A percentile compares a stretch with the other conserved stretches of the same genome.
These are phyloP conservation scores for Oreochromis tanganicae DNA, from an alignment of 2,113 vertebrate genomes.

Conservation along the genomic window DNA sequence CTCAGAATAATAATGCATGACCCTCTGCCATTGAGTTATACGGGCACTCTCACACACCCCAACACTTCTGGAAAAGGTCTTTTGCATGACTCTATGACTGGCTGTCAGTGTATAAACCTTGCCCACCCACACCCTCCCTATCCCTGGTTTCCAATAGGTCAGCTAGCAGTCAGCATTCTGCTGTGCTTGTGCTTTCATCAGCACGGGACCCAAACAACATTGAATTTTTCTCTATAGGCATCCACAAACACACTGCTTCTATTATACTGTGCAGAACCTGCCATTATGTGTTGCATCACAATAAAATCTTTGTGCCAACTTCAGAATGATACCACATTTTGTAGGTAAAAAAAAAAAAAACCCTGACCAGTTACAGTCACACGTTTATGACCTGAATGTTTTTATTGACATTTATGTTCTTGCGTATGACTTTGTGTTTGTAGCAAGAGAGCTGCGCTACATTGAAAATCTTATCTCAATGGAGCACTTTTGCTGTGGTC, in stretches of 20 bases:
- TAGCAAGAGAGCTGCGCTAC: not conserved
- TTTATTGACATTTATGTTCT: not conserved
- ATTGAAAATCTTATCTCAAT: not conserved
- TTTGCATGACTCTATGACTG: constrained; percentile 67
- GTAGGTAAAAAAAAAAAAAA: constrained; percentile 12
- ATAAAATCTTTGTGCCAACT: constrained; percentile 50
- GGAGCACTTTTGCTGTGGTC: not conserved
- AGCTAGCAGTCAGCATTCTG: constrained; percentile 61
- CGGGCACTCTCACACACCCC: not conserved
- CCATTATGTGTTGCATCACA: constrained; percentile 57
- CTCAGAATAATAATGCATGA: constrained; percentile 41
- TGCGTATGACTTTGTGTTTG: not conserved
- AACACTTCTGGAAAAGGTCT: constrained; percentile 37
- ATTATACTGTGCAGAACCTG: constrained; percentile 56
- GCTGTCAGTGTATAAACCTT: constrained; percentile 47
- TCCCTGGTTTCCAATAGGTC: constrained; percentile 57
- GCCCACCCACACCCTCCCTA: not conserved
- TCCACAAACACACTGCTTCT: constrained; percentile 67
- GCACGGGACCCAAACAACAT: constrained; percentile 59
- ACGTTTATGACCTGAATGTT: not conserved
- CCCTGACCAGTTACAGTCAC: not conserved
- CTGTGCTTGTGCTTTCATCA: constrained; percentile 67
- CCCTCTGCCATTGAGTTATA: not conserved
- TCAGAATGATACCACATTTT: constrained; percentile 22
- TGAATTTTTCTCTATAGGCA: constrained; percentile 57